These are phyloP conservation scores for Hyperopisus bebe DNA, from an alignment of 2,113 vertebrate species.

Conservation along the genomic window DNA sequence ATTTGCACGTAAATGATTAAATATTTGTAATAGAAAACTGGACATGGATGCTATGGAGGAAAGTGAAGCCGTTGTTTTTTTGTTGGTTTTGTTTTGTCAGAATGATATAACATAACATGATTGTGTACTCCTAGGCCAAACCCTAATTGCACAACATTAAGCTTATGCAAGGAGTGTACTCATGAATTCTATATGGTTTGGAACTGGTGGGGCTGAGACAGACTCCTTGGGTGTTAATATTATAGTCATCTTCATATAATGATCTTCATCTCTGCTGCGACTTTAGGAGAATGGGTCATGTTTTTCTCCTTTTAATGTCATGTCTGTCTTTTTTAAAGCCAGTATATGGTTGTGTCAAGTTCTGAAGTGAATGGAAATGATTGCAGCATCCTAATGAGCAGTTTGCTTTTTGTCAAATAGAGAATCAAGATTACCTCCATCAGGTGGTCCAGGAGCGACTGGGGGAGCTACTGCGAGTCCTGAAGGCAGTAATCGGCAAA, in stretches of 20 bases:
- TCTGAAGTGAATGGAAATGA: not conserved
- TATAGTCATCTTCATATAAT: not conserved
- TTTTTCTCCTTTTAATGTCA: not conserved
- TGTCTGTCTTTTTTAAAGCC: not conserved
- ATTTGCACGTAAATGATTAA: not conserved
- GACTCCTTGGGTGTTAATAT: not conserved
- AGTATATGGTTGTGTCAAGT: not conserved
- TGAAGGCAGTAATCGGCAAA: constrained; percentile 82
- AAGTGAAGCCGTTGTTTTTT: not conserved
- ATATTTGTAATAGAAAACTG: not conserved
- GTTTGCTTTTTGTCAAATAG: constrained; percentile 46
- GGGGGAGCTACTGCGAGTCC: constrained; percentile 78
- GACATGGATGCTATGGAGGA: not conserved
- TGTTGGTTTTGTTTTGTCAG: not conserved
- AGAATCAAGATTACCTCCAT: constrained; percentile 78
- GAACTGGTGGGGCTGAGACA: not conserved
- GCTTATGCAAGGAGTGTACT: not conserved
- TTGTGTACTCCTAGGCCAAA: not conserved
- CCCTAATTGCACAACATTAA: not conserved
- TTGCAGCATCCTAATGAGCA: not conserved
- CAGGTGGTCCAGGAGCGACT: constrained; percentile 83
- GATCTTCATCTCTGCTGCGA: not conserved
- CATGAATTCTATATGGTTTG: not conserved
- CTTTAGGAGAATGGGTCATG: not conserved
- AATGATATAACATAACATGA: not conserved